A percentile compares a stretch with the other conserved stretches of the same genome.
These are phyloP conservation scores for Ganaspis brasiliensis DNA, from an alignment of 2,888 invertebrate species.

Conservation along the genomic window DNA sequence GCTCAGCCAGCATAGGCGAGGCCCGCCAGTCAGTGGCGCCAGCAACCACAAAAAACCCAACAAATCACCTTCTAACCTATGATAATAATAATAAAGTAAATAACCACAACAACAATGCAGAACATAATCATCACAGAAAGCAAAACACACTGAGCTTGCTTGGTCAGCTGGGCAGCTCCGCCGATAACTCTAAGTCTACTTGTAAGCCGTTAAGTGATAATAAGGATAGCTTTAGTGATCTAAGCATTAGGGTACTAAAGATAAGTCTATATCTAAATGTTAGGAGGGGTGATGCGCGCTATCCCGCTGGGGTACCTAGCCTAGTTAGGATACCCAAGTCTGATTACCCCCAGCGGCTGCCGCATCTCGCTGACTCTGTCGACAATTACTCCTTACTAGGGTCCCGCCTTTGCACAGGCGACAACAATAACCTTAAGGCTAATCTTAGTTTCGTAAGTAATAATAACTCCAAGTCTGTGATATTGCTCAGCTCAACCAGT, in stretches of 20 bases:
- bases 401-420: slow-evolving; percentile 78
- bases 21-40: slow-evolving; percentile 79
- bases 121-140: slow-evolving; percentile 80
- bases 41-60: slow-evolving; percentile 78
- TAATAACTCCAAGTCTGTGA: slow-evolving; percentile 80
- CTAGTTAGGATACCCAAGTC: slow-evolving; percentile 81
- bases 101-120: slow-evolving; percentile 77
- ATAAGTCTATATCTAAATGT: slow-evolving; percentile 77
- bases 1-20: slow-evolving; percentile 78
- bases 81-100: slow-evolving; percentile 78
- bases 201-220: slow-evolving; percentile 81
- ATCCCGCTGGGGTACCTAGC: slow-evolving; percentile 79
- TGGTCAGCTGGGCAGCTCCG: slow-evolving; percentile 78
- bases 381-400: slow-evolving; percentile 80
- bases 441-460: slow-evolving; percentile 79
- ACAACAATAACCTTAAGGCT: slow-evolving; percentile 80
- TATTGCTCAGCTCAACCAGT: slow-evolving; percentile 81
- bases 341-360: slow-evolving; percentile 79
- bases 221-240: slow-evolving; percentile 80
- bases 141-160: slow-evolving; percentile 76
- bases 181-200: slow-evolving; percentile 80
- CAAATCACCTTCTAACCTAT: slow-evolving; percentile 79
- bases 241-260: slow-evolving; percentile 80
- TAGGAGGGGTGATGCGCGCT: slow-evolving; percentile 74
- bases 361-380: slow-evolving; percentile 77